Percentiles rank a stretch among this genome's conserved stretches.
Conservation (phyloP, 92 coral and sea anemone species). For the Actinernus sp. region DNA sequence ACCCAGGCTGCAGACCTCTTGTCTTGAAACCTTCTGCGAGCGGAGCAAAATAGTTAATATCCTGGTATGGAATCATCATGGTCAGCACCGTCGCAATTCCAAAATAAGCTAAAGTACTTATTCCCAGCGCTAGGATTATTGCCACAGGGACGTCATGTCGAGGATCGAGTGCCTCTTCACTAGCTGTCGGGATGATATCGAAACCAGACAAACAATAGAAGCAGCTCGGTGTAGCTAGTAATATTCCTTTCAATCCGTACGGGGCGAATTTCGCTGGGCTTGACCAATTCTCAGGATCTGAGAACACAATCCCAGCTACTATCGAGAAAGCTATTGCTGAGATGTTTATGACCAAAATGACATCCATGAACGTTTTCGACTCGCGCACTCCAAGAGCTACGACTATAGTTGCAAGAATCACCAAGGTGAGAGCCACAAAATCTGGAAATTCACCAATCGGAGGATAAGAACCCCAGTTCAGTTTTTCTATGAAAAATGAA, state of each 20-base stretch:
- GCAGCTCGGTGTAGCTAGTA: slow-evolving; percentile 81
- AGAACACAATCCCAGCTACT: slow-evolving; percentile 59
- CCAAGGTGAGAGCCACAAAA: slow-evolving; percentile 68
- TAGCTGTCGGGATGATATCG: slow-evolving; percentile 76
- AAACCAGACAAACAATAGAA: slow-evolving; percentile 78
- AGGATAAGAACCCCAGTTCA: slow-evolving; percentile 42
- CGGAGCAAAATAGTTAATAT: slow-evolving; percentile 61
- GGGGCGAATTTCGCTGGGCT: slow-evolving; percentile 79
- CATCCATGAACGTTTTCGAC: slow-evolving; percentile 61
- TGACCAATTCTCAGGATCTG: slow-evolving; percentile 82
- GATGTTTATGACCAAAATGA: slow-evolving; percentile 44
- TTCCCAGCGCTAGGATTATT: slow-evolving; percentile 48
- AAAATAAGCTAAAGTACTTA: slow-evolving; percentile 59
- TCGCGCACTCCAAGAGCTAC: slow-evolving; percentile 79
- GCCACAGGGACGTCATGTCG: slow-evolving; percentile 63
- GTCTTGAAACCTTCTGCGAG: slow-evolving; percentile 73
- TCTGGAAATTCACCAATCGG: slow-evolving; percentile 64
- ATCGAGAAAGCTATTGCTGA: slow-evolving; percentile 64
- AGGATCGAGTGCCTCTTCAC: slow-evolving; percentile 85
- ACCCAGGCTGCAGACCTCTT: slow-evolving; percentile 56
- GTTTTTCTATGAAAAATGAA: slow-evolving; percentile 32
- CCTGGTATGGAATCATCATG: slow-evolving; percentile 73
- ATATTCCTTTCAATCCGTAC: slow-evolving; percentile 72
- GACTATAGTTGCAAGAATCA: slow-evolving; percentile 48
- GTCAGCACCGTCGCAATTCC: slow-evolving; percentile 57